Base-by-base conservation (phyloP, 2,888 invertebrate genomes). In the Melanophora roralis region DNA sequence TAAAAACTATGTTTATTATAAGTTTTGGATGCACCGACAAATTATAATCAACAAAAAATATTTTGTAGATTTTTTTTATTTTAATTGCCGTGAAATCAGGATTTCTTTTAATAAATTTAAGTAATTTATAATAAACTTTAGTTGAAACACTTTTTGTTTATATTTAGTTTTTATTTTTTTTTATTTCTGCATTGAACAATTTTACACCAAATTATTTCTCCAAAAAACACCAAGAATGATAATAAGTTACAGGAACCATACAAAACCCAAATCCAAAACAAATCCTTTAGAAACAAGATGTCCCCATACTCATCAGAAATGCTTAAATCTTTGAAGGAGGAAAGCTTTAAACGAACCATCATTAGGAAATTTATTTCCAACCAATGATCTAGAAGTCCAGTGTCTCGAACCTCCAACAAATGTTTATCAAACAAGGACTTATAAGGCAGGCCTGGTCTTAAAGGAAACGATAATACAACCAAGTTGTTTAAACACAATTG, bases 321-420 rank as follows among this genome's bases (percentile, higher is more conserved):
- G 27, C 80, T 81, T 6, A 75, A 51, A 32, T 80, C 78, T 4
- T 12, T n/a, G 19, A 80, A 76, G 11, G 73, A 64, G 2, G 71
- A 65, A 3, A 64, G 36, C 6, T 79, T 79, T 2, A 60, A 19
- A 2, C 75, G 72, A 23, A 81, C 53, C 82, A 81, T 78, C 5
- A 47, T 59, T 14, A 73, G 38, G 19, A 81, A 82, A n/a, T 78
- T 76, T 19, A 45, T 51, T 5, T 59, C 12, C 11, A 73, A 8
- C 82, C 82, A 82, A 9, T 76, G 43, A n/a, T 62, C 65, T 27
- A 82, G 27, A 2, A 82, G 59, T 7, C 82, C 82, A 12, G 67
- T 60, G 8, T 67, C 81, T 1, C 64, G 59, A 7, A 82, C n/a
- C 21, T 82, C 69, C 2, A 65, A 49, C 16, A 82, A 38, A 45